Percentiles rank a stretch among this genome's conserved stretches.
phyloP scores from a whole-genome alignment of 1,140 invertebrate species.

The Drosophila serrata region DNA sequence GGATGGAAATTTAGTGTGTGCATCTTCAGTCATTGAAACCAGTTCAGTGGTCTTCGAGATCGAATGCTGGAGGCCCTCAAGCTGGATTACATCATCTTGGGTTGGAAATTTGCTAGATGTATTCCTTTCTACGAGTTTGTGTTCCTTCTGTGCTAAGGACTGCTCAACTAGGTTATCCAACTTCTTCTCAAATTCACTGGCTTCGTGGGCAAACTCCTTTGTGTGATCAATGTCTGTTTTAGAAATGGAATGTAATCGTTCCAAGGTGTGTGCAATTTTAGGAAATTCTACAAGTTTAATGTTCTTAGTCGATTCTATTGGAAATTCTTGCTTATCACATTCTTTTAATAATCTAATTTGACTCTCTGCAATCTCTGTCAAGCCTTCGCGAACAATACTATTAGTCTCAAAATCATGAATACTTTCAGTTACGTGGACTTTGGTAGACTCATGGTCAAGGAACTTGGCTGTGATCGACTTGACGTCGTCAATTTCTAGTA shows the following conservation, averaged over 20 bases:
- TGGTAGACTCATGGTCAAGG: constrained; percentile 48
- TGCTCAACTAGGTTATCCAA: constrained; percentile 42
- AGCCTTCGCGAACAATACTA: constrained; percentile 23
- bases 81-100: constrained; percentile 11
- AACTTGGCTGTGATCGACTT: constrained; percentile 55
- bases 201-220: constrained; percentile 49
- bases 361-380: constrained; percentile 23
- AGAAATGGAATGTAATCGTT: constrained; percentile 70
- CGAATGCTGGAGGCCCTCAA: constrained; percentile 10
- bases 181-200: constrained; percentile 44
- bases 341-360: constrained; percentile 35
- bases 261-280: constrained; percentile 54
- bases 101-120: constrained; percentile 53
- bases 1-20: constrained; percentile 44
- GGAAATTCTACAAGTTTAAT: constrained; percentile 49
- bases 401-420: constrained; percentile 48
- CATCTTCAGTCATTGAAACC: background rate
- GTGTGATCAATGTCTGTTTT: constrained; percentile 63
- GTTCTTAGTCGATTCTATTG: constrained; percentile 38
- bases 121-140: background rate
- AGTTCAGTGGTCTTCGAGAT: constrained; percentile 8
- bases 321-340: constrained; percentile 68
- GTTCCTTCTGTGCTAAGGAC: background rate
- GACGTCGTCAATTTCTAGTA: constrained; percentile 11
- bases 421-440: constrained; percentile 33